phyloP scores from a whole-genome alignment of 2,888 invertebrate species.

The Trimorus sp. region DNA sequence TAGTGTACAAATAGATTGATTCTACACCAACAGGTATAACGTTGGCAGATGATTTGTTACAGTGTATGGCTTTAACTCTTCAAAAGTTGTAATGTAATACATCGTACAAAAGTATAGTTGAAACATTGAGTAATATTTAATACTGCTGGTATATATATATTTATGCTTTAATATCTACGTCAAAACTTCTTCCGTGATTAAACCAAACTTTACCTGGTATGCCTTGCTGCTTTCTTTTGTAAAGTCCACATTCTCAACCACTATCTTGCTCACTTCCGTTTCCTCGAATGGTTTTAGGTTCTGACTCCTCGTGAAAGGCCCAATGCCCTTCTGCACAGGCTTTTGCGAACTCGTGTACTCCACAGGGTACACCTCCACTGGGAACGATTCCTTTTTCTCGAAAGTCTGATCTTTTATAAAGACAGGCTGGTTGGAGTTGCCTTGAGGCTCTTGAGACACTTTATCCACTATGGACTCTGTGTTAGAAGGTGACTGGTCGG shows the following conservation, averaged over 20 bases:
- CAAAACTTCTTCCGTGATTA: neutral
- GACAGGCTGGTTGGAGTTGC: constrained; percentile 73
- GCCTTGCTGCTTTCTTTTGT: constrained; percentile 61
- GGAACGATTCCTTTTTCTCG: constrained; percentile 69
- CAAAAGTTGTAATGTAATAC: no score
- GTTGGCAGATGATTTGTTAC: no score
- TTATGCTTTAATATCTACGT: no score
- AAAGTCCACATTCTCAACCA: constrained; percentile 44
- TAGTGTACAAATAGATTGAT: no score
- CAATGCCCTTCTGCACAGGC: constrained; percentile 68
- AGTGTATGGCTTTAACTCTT: no score
- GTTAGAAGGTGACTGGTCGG: constrained; percentile 62
- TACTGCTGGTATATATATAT: no score
- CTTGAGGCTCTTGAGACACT: constrained; percentile 66
- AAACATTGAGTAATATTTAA: no score
- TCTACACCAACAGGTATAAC: no score
- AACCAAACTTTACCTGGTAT: constrained; percentile 49
- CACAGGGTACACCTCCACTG: constrained; percentile 59
- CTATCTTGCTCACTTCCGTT: constrained; percentile 53
- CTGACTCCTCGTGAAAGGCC: constrained; percentile 78
- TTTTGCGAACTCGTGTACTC: constrained; percentile 68
- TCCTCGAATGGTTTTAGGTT: constrained; percentile 70
- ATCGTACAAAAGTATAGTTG: no score
- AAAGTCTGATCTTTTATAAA: constrained; percentile 78
- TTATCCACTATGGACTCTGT: constrained; percentile 60